phyloP scores from a whole-genome alignment of 2,797 vertebrate species.

The Darevskia nairensis region DNA sequence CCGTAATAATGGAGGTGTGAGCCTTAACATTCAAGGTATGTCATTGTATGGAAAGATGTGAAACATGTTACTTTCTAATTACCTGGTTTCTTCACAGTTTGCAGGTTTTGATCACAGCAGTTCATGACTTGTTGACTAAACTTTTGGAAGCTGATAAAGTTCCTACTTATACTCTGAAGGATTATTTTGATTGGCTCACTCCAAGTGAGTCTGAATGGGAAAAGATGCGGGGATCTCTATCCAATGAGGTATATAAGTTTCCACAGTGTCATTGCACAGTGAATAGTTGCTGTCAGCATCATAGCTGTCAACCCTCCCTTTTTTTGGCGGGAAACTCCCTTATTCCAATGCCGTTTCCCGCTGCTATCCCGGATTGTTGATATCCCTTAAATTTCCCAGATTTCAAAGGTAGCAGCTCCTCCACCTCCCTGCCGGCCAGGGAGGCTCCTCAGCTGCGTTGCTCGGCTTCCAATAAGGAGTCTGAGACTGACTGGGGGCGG shows the following conservation, averaged over 20 bases:
- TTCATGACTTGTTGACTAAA: conserved; percentile 82
- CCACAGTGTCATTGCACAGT: not conserved
- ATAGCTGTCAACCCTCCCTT: too few relatives aligned
- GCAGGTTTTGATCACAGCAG: conserved; percentile 85
- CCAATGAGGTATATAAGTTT: conserved; percentile 83
- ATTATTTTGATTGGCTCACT: conserved; percentile 80
- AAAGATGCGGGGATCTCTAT: conserved; percentile 82
- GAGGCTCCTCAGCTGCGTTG: too few relatives aligned
- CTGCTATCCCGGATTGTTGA: too few relatives aligned
- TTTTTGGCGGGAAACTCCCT: too few relatives aligned
- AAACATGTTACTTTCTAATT: conserved; percentile 1
- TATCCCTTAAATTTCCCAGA: too few relatives aligned
- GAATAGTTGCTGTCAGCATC: not conserved
- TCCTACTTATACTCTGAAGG: conserved; percentile 72
- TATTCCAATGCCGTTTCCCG: too few relatives aligned
- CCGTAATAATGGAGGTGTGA: not conserved
- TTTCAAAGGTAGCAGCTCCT: too few relatives aligned
- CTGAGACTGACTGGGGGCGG: too few relatives aligned
- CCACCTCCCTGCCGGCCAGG: too few relatives aligned
- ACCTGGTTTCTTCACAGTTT: conserved; percentile 78
- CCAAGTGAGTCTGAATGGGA: conserved; percentile 86
- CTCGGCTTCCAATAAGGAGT: too few relatives aligned
- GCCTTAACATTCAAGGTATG: not conserved
- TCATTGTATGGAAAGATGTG: not conserved
- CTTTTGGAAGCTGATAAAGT: conserved; percentile 77